These are phyloP conservation scores for Drosophila asahinai DNA, from an alignment of 1,140 invertebrate species.

Conservation along the genomic window DNA sequence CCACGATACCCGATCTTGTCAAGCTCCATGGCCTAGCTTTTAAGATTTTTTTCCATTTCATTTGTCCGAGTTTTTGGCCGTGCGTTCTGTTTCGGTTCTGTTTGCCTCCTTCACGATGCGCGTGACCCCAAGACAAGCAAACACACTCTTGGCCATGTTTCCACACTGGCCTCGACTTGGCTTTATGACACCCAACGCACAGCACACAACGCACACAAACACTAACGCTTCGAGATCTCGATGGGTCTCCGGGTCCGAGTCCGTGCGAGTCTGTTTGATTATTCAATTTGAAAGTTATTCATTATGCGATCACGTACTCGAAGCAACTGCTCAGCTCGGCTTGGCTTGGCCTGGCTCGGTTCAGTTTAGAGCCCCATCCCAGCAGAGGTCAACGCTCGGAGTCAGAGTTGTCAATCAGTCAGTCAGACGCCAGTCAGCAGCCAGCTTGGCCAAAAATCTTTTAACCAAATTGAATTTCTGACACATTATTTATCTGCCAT, in stretches of 20 bases:
- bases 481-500: constrained; percentile 60
- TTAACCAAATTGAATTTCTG: constrained; percentile 78
- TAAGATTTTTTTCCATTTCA: constrained; percentile 39
- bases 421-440: constrained; percentile 6
- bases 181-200: constrained; percentile 72
- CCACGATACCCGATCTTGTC: constrained; percentile 14
- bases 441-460: constrained; percentile 53
- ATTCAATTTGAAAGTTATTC: constrained; percentile 84
- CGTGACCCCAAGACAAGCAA: constrained; percentile 65
- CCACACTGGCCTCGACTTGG: constrained; percentile 63
- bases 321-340: constrained; percentile 33
- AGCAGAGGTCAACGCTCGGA: constrained; percentile 70
- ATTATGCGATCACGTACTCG: constrained; percentile 82
- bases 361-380: constrained; percentile 9
- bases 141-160: constrained; percentile 67
- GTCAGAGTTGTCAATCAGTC: constrained; percentile 72
- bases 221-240: constrained; percentile 29
- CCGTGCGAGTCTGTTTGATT: constrained; percentile 68
- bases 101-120: constrained; percentile 62
- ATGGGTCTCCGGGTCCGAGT: constrained; percentile 25
- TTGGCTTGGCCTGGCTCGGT: constrained; percentile 10
- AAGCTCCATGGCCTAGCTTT: constrained; percentile 4
- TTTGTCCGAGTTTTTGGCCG: constrained; percentile 9
- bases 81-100: constrained; percentile 40
- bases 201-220: constrained; percentile 12